A percentile compares a stretch with the other conserved stretches of the same genome.
phyloP scores from a whole-genome alignment of 1,140 invertebrate genomes.

The Hyles vespertilio region DNA sequence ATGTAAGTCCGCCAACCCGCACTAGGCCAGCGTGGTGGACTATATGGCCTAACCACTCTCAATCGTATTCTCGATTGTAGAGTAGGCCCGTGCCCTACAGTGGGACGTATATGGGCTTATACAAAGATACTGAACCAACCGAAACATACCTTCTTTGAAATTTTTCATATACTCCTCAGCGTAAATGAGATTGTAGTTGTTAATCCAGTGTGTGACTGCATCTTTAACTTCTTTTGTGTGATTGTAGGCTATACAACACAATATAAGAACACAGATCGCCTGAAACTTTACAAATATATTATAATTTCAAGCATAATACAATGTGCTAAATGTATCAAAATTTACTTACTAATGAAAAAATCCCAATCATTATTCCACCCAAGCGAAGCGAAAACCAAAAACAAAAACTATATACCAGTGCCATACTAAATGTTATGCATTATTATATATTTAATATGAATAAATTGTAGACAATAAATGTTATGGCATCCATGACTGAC shows the following conservation, averaged over 20 bases:
- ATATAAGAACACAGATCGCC: constrained; percentile 29
- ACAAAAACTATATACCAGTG: constrained; percentile 62
- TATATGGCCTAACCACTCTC: no score
- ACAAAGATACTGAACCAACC: no score
- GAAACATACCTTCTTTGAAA: constrained; percentile 30
- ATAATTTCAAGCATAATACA: constrained; percentile 7
- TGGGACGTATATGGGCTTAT: no score
- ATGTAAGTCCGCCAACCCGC: no score
- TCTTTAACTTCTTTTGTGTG: constrained; percentile 32
- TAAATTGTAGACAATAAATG: no score
- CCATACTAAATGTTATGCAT: constrained; percentile 29
- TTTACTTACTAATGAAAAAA: constrained; percentile 49
- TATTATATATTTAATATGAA: no score
- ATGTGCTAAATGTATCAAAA: constrained; percentile 2
- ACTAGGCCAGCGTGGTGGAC: no score
- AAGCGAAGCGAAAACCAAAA: constrained; percentile 66
- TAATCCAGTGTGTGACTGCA: constrained; percentile 31
- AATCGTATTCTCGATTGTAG: no score
- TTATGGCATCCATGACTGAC: no score
- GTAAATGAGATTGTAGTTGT: constrained; percentile 41
- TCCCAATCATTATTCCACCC: constrained; percentile 54
- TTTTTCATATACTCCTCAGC: constrained; percentile 32
- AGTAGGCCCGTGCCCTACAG: no score
- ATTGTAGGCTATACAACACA: constrained; percentile 31
- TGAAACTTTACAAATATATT: constrained; percentile 38